Conservation (phyloP, 2,888 invertebrate genomes). For the Drosophila dives region DNA sequence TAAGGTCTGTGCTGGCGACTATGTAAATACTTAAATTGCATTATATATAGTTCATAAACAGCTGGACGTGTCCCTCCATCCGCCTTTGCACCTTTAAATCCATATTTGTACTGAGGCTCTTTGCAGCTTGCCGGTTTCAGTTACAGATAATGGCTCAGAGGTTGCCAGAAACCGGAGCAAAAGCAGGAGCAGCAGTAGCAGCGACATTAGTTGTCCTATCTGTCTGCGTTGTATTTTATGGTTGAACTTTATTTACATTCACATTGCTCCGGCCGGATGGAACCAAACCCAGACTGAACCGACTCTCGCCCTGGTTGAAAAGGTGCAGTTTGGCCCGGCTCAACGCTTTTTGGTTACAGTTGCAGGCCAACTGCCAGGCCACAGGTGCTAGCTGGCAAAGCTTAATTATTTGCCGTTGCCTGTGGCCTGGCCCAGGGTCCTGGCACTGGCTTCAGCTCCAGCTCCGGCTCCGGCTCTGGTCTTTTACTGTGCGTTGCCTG, state of each 20-base stretch:
- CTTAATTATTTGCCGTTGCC: constrained; percentile 75
- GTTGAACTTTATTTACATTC: constrained; percentile 76
- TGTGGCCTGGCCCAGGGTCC: constrained; percentile 33
- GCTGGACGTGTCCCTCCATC: constrained; percentile 11
- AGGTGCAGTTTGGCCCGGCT: constrained; percentile 3
- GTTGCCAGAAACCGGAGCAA: constrained; percentile 23
- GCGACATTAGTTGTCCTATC: constrained; percentile 40
- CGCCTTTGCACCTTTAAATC: constrained; percentile 12
- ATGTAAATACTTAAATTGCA: constrained; percentile 62
- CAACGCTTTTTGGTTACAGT: constrained; percentile 45
- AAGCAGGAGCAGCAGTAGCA: constrained; percentile 14
- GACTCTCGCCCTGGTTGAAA: constrained; percentile 17
- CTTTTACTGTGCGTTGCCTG: constrained; percentile 21
- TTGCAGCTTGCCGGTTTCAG: constrained; percentile 29
- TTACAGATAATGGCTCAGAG: constrained; percentile 49
- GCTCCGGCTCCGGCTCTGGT: neutral
- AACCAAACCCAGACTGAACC: constrained; percentile 1
- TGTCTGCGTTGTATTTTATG: constrained; percentile 70
- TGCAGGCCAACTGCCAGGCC: constrained; percentile 53
- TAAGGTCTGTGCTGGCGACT: constrained; percentile 43
- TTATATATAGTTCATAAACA: constrained; percentile 32
- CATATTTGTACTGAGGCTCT: constrained; percentile 26
- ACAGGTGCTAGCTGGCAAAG: constrained; percentile 69
- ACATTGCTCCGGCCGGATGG: constrained; percentile 34
- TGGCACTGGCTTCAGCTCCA: constrained; percentile 1